Conservation (phyloP, 2,113 vertebrate species). For the Henicopernis longicauda region DNA sequence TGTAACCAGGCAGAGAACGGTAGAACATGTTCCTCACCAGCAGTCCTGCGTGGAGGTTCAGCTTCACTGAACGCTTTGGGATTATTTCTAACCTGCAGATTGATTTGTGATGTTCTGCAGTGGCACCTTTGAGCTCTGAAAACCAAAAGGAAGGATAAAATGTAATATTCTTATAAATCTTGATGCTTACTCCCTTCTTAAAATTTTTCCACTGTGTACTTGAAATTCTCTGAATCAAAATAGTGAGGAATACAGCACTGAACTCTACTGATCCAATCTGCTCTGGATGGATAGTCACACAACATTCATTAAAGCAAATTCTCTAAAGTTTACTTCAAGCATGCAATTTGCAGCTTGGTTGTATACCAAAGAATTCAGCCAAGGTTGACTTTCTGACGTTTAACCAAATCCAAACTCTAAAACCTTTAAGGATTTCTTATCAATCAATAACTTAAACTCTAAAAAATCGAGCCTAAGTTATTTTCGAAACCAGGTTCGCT, state of each 20-base stretch:
- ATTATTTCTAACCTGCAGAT: background rate
- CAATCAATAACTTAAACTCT: background rate
- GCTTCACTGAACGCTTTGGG: background rate
- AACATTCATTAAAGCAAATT: background rate
- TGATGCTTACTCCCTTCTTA: background rate
- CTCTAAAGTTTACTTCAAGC: background rate
- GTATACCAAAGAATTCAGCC: background rate
- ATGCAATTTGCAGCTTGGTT: background rate
- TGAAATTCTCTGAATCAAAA: background rate
- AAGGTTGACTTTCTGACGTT: background rate
- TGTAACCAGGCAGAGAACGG: background rate
- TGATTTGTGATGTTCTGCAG: constrained; percentile 17
- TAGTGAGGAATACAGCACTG: background rate
- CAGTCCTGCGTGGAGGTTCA: background rate
- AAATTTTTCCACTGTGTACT: background rate
- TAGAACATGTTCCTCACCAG: background rate
- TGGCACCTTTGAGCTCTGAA: background rate
- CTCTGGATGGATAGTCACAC: background rate
- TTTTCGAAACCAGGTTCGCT: background rate
- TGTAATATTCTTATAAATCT: background rate
- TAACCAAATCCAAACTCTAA: background rate
- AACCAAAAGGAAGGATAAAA: constrained; percentile 12
- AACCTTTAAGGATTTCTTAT: background rate
- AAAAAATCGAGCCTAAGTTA: background rate
- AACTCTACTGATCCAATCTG: background rate